A percentile compares a stretch with the other conserved stretches of the same genome.
phyloP scores from a whole-genome alignment of 2,888 invertebrate genomes.

The Blastobasis lacticolella region DNA sequence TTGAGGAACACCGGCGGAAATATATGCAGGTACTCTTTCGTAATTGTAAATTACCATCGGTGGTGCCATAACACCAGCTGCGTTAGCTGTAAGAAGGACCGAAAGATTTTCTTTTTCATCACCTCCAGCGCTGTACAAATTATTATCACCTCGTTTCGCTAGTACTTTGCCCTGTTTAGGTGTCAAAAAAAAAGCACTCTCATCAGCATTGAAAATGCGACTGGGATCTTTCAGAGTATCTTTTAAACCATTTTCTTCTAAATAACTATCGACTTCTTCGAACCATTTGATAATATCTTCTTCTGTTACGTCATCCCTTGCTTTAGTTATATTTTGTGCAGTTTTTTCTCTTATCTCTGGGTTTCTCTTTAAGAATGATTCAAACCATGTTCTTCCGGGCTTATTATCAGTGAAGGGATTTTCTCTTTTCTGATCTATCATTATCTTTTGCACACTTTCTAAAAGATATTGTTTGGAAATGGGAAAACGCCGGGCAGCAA shows the following conservation, averaged over 20 bases:
- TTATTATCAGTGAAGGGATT: slow-evolving; percentile 1
- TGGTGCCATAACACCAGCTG: slow-evolving; percentile 9
- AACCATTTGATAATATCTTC: slow-evolving; percentile 1
- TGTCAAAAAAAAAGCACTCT: slow-evolving; percentile 33
- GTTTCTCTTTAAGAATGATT: slow-evolving; percentile 3
- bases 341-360: background rate
- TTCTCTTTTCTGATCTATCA: background rate
- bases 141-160: slow-evolving; percentile 26
- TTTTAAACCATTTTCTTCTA: slow-evolving; percentile 13
- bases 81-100: slow-evolving; percentile 9
- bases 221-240: slow-evolving; percentile 13
- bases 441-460: slow-evolving; percentile 3
- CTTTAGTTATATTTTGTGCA: slow-evolving; percentile 2
- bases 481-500: slow-evolving; percentile 3
- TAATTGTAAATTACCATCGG: slow-evolving; percentile 9
- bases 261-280: slow-evolving; percentile 8
- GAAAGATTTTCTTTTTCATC: slow-evolving; percentile 18
- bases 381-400: slow-evolving; percentile 1
- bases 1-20: slow-evolving; percentile 5
- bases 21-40: slow-evolving; percentile 7
- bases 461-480: slow-evolving; percentile 2
- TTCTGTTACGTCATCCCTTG: slow-evolving; percentile 1
- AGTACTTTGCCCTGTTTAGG: slow-evolving; percentile 35
- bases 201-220: slow-evolving; percentile 26
- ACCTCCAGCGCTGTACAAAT: slow-evolving; percentile 17